These are phyloP conservation scores for Apostichopus californicus DNA, from an alignment of 35 echinoderm and acorn worm species.

Conservation along the genomic window DNA sequence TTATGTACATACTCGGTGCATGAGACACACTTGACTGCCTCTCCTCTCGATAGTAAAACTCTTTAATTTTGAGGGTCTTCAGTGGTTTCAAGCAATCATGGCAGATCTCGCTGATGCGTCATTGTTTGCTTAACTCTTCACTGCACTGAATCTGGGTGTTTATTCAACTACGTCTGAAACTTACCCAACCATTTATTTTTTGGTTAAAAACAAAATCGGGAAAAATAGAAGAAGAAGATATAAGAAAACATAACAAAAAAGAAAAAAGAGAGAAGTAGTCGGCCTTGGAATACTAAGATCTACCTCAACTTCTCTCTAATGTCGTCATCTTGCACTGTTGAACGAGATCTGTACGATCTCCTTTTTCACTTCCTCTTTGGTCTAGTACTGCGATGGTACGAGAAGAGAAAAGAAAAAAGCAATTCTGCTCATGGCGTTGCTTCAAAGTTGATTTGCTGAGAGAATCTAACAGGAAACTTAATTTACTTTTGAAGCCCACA, in stretches of 20 bases:
- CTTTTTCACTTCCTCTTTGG: not conserved
- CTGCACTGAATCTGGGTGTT: not conserved
- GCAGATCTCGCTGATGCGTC: not conserved
- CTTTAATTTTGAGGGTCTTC: not conserved
- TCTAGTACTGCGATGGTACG: no score
- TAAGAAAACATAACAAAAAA: no score
- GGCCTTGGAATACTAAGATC: not conserved
- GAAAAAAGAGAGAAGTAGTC: not conserved
- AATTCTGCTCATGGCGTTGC: not conserved
- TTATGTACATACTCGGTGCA: not conserved
- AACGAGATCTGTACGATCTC: not conserved
- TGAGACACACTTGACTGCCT: not conserved
- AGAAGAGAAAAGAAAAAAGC: not conserved
- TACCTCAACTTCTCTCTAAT: not conserved
- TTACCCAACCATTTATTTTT: not conserved
- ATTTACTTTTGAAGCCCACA: slow-evolving; percentile 4
- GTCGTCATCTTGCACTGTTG: not conserved
- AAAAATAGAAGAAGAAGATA: not conserved
- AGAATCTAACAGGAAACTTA: slow-evolving; percentile 4
- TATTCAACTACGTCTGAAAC: not conserved
- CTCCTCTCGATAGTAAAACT: not conserved
- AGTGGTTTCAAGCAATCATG: not conserved
- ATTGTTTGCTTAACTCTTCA: not conserved
- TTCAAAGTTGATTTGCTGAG: not conserved
- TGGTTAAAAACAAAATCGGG: not conserved